phyloP scores from a whole-genome alignment of 2,888 invertebrate species.

The Gastrophysa polygoni region DNA sequence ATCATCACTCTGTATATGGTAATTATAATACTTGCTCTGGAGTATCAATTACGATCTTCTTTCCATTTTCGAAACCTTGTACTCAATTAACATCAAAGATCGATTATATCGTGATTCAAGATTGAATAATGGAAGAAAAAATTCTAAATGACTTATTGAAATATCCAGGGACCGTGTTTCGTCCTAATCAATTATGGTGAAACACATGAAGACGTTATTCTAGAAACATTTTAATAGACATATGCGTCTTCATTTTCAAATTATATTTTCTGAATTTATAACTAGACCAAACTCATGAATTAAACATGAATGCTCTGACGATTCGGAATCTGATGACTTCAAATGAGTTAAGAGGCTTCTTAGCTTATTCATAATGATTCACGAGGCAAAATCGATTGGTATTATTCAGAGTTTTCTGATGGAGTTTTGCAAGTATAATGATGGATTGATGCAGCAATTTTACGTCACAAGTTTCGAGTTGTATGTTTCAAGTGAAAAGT shows the following conservation, averaged over 20 bases:
- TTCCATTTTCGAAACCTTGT: conserved; percentile 11
- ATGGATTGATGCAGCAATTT: too few species aligned
- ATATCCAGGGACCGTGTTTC: conserved; percentile 12
- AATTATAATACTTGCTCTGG: conserved; percentile 14
- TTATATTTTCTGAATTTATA: conserved; percentile 26
- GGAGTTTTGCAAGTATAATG: too few species aligned
- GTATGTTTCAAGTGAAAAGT: too few species aligned
- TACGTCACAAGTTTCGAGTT: too few species aligned
- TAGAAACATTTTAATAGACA: conserved; percentile 22
- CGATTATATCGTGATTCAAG: conserved; percentile 23
- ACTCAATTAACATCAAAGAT: conserved; percentile 24
- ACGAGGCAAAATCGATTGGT: neutral
- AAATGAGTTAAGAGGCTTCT: neutral
- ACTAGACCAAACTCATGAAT: conserved; percentile 26
- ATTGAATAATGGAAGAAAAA: conserved; percentile 19
- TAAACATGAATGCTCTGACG: conserved; percentile 17
- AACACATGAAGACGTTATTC: conserved; percentile 19
- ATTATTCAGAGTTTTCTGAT: too few species aligned
- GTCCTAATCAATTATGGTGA: conserved; percentile 25
- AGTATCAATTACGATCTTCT: conserved; percentile 12
- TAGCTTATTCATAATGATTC: neutral
- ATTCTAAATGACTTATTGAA: conserved; percentile 16
- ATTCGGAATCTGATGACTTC: conserved; percentile 1
- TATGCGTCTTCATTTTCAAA: conserved; percentile 25
- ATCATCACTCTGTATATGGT: conserved; percentile 4